Percentiles rank a stretch among this genome's conserved stretches.
Evolutionary conservation across 37 sponge, comb jelly and placozoan species (phyloP).

Genomic region (Haliclona indistincta): DNA sequence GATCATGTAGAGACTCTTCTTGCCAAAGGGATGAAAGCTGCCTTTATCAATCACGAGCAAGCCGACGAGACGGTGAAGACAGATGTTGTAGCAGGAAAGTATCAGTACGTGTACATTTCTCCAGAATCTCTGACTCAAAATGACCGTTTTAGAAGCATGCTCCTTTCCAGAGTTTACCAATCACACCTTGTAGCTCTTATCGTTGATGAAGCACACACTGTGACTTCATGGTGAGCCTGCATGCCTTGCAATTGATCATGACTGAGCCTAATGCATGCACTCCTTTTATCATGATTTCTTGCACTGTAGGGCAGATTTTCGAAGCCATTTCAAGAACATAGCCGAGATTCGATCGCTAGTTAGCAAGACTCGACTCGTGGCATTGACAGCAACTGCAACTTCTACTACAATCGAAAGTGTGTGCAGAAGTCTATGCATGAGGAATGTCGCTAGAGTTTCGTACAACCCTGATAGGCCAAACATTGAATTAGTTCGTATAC

Average conservation of each 20-base stretch:
- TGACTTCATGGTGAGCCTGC: slow-evolving; percentile 5
- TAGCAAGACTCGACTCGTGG: not conserved
- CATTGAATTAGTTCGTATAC: not conserved
- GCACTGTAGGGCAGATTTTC: not conserved
- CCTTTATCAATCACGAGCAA: not conserved
- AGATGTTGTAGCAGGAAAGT: not conserved
- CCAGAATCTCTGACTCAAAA: not conserved
- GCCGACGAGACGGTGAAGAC: not conserved
- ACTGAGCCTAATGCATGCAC: no score
- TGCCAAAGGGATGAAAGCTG: not conserved
- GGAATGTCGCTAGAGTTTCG: not conserved
- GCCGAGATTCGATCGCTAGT: not conserved
- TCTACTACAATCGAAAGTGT: not conserved
- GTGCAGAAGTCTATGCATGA: not conserved
- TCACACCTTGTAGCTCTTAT: not conserved
- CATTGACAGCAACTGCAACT: not conserved
- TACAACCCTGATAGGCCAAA: slow-evolving; percentile 4
- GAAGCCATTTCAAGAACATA: not conserved
- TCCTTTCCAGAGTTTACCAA: not conserved
- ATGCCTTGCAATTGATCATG: no score
- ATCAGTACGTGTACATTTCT: not conserved
- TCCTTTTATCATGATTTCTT: not conserved
- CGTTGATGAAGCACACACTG: slow-evolving; percentile 12
- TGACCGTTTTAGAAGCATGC: not conserved
- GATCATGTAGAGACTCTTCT: not conserved